Evolutionary conservation across 2,888 invertebrate species (phyloP), one percentile per base, ranked within the genome.

Genomic region (Spisula subtruncata): DNA sequence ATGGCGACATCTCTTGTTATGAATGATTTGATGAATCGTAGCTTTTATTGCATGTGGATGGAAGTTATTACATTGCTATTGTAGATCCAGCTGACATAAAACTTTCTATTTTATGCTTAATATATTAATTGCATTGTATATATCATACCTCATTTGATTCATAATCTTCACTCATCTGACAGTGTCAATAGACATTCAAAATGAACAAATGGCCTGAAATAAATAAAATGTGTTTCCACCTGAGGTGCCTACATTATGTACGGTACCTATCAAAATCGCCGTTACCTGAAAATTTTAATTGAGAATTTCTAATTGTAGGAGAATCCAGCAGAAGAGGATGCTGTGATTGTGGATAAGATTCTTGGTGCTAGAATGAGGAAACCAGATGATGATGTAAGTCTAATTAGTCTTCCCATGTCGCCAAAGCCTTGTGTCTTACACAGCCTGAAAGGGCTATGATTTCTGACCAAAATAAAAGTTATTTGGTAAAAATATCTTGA

Each of bases 261-360:
- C n/a, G n/a, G n/a, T n/a, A n/a, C n/a, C n/a, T n/a, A n/a, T n/a
- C n/a, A n/a, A n/a, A n/a, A n/a, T n/a, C n/a, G n/a, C n/a, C n/a
- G n/a, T n/a, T n/a, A n/a, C n/a, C n/a, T n/a, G n/a, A n/a, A n/a
- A n/a, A n/a, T n/a, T n/a, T n/a, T n/a, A n/a, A n/a, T 56, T 56
- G 56, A 20, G 8, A 20, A 10, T 56, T 4, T 25, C 41, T 35
- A n/a, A 18, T 89, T 90, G 10, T 88, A 94, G 94, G 94, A 95
- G 20, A 94, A 95, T 71, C 95, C 95, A 8, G 91, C 93, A 18
- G 96, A 96, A 29, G 96, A 96, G 89, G 96, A 96, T 90, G 93
- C 94, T 54, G 92, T 94, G 75, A 93, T 97, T 56, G 96, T 97
- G 1, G 97, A 97, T 82, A 97, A 97, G 93, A 96, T 97, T 75